Conservation (phyloP, 1,140 invertebrate genomes). For the Coptotermes formosanus region DNA sequence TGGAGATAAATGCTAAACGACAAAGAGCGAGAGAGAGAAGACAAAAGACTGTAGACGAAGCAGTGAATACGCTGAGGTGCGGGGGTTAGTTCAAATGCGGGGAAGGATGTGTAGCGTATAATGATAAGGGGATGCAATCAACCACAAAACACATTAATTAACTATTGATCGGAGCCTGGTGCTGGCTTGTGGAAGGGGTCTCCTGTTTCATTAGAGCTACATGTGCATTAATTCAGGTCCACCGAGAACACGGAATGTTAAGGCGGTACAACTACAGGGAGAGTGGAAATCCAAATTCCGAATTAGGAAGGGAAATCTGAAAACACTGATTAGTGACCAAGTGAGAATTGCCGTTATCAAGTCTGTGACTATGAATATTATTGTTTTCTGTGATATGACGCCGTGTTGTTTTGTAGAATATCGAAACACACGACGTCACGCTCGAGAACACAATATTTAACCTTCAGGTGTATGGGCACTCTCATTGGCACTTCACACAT, state of each 20-base stretch:
- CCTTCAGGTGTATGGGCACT: too few species aligned
- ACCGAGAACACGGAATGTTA: not conserved
- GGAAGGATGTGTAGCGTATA: conserved; percentile 20
- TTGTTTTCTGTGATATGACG: too few species aligned
- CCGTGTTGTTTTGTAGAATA: too few species aligned
- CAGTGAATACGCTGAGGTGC: not conserved
- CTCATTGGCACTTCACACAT: too few species aligned
- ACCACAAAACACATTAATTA: conserved; percentile 29
- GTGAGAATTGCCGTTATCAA: too few species aligned
- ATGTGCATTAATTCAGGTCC: conserved; percentile 15
- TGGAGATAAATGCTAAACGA: not conserved
- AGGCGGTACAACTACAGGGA: not conserved
- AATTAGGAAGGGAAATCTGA: not conserved
- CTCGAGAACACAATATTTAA: too few species aligned
- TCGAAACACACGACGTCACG: too few species aligned
- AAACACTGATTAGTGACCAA: too few species aligned
- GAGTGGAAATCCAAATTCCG: not conserved
- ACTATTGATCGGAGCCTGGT: conserved; percentile 26
- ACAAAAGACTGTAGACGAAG: conserved; percentile 2
- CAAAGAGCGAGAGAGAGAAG: not conserved
- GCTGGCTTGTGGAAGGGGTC: conserved; percentile 2
- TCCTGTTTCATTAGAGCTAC: conserved; percentile 21
- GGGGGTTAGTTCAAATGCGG: not conserved
- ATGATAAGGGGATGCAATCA: conserved; percentile 25
- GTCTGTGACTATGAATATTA: too few species aligned